phyloP scores from a whole-genome alignment of 2,888 invertebrate genomes.

The Mythimna impura region DNA sequence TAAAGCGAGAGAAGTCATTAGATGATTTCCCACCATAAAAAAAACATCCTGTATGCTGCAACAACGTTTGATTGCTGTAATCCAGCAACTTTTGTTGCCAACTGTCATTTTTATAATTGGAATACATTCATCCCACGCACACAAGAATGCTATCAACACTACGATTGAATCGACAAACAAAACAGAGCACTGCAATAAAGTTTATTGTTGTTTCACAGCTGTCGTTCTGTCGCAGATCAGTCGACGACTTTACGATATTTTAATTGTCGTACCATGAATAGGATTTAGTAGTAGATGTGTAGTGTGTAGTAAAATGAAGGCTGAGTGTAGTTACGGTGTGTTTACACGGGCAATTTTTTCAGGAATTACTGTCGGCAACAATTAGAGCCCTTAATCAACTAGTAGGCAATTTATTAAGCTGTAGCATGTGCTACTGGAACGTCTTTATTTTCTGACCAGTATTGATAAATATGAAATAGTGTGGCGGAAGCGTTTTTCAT shows the following conservation, averaged over 20 bases:
- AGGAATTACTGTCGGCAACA: background rate
- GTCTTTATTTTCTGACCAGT: too few species aligned
- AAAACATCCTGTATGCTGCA: background rate
- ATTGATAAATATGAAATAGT: too few species aligned
- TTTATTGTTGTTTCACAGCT: constrained; percentile 58
- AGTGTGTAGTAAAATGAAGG: constrained; percentile 42
- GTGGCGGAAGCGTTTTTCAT: too few species aligned
- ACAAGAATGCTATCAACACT: constrained; percentile 19
- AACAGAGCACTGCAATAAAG: constrained; percentile 49
- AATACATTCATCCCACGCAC: constrained; percentile 4
- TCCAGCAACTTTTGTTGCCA: background rate
- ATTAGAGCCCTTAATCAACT: too few species aligned
- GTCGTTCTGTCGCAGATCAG: constrained; percentile 52
- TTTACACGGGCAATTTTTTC: background rate
- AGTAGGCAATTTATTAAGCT: too few species aligned
- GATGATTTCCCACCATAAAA: too few species aligned
- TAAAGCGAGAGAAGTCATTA: too few species aligned
- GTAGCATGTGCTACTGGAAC: too few species aligned
- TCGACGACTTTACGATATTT: constrained; percentile 48
- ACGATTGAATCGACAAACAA: constrained; percentile 30
- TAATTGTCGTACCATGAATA: constrained; percentile 48
- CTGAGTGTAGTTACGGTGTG: background rate
- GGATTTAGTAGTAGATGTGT: constrained; percentile 46
- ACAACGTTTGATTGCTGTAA: background rate
- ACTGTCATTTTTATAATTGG: constrained; percentile 8